These are phyloP conservation scores for Danionella cerebrum DNA, from an alignment of 2,113 vertebrate genomes.

Conservation along the genomic window DNA sequence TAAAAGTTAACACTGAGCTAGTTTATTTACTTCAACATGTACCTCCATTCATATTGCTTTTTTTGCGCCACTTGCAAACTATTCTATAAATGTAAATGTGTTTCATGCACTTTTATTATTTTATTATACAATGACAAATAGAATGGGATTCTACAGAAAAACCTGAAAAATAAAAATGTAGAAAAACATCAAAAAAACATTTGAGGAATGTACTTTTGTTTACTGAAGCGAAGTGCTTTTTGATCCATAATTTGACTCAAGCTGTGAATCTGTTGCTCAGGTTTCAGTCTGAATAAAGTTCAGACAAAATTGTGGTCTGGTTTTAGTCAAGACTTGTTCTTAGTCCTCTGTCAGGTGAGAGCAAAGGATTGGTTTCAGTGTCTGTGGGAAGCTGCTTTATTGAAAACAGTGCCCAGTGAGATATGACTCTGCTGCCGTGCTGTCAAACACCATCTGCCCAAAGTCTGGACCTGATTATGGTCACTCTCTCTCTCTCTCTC, in stretches of 20 bases:
- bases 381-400: conserved; percentile 16
- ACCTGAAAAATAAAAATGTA: too few species aligned
- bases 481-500: conserved; percentile 47
- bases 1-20: too few species aligned
- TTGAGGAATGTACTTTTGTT: too few species aligned
- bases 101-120: too few species aligned
- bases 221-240: neutral
- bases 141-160: too few species aligned
- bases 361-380: neutral
- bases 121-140: too few species aligned
- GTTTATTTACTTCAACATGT: too few species aligned
- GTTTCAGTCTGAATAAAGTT: neutral
- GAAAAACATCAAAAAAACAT: too few species aligned
- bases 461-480: conserved; percentile 55
- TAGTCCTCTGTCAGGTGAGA: neutral
- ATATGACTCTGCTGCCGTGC: conserved; percentile 35
- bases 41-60: too few species aligned
- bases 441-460: conserved; percentile 59
- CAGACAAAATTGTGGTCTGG: neutral
- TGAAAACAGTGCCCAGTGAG: conserved; percentile 25
- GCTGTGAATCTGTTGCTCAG: neutral
- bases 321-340: neutral
- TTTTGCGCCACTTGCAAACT: too few species aligned
- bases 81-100: too few species aligned
- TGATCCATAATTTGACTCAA: neutral